Evolutionary conservation across 2,113 vertebrate genomes (phyloP), one percentile per base, ranked within the genome.

Genomic region (Phrynosoma platyrhinos): DNA sequence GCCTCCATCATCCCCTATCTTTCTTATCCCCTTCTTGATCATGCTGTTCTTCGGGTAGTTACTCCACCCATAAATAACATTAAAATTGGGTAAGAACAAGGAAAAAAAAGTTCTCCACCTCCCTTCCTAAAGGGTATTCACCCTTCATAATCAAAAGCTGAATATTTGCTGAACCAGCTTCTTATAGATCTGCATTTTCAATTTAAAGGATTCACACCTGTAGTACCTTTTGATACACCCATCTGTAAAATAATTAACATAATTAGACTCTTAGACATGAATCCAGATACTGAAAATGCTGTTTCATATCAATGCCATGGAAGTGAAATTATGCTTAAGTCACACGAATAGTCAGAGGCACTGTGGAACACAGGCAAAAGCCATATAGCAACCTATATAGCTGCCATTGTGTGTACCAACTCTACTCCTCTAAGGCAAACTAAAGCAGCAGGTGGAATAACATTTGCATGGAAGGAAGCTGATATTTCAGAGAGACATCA

Each of bases 141-240:
- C 58, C 79, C 69, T 74, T 62, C 20, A 74, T 42, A 62, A 81
- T 87, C 62, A 62, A 78, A 58, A 36, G 42, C 47, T 80, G 42
- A 78, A 79, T 27, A 76, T 32, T 82, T 75, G 47, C 75, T 87
- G 52, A 72, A 55, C 79, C 68, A 62, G 40, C 79, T 75, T 87
- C 25, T 81, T 64, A 27, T n/a, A 10, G 20, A 30, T 75, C 30
- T 16, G 40, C 23, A 14, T 53, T 21, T 84, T 84, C 53, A 75
- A 13, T 36, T 71, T 27, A 47, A 23, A 64, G 18, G 13, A 55
- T 85, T 84, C 25, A 64, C n/a, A 75, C 14, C 74, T 47, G 18
- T 42, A 76, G 58, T 40, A 21, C 13, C 30, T 64, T 82, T 82
- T 82, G 55, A 75, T 77, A 75, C 27, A 69, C 71, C 55, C 69